Conservation (phyloP, 2,888 invertebrate species). For the Tachina grossa region DNA sequence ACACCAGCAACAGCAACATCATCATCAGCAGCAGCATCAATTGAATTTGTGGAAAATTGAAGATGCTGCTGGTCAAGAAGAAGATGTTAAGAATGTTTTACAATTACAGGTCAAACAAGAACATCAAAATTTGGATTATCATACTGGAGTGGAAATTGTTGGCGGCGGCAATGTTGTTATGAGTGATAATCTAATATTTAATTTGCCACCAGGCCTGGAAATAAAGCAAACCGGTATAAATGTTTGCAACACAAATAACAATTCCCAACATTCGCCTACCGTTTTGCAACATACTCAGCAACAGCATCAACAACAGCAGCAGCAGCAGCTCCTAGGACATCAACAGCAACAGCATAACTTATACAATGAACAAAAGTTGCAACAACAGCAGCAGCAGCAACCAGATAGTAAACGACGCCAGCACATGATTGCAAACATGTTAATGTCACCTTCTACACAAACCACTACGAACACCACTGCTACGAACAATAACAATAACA, state of each 20-base stretch:
- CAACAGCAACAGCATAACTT: constrained; percentile 66
- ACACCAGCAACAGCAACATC: constrained; percentile 71
- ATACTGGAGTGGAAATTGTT: constrained; percentile 67
- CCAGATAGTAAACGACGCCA: constrained; percentile 77
- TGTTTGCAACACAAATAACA: constrained; percentile 51
- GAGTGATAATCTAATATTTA: constrained; percentile 80
- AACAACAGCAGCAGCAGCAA: constrained; percentile 71
- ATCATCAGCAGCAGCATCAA: constrained; percentile 73
- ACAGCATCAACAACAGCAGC: constrained; percentile 73
- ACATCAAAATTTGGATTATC: constrained; percentile 78
- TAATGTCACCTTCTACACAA: constrained; percentile 82
- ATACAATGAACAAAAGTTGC: constrained; percentile 72
- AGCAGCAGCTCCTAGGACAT: constrained; percentile 61
- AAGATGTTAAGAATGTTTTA: constrained; percentile 80
- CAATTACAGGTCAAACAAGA: constrained; percentile 80
- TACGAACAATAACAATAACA: constrained; percentile 57
- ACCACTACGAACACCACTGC: constrained; percentile 72
- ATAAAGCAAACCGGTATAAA: constrained; percentile 76
- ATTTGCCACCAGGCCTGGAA: constrained; percentile 79
- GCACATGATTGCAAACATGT: constrained; percentile 81
- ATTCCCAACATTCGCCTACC: constrained; percentile 61
- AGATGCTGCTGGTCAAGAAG: constrained; percentile 73
- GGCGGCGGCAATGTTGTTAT: constrained; percentile 72
- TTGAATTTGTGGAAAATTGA: constrained; percentile 78
- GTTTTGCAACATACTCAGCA: constrained; percentile 76